Evolutionary conservation across 2,797 vertebrate genomes (phyloP).

Genomic region (Hirundo rustica): DNA sequence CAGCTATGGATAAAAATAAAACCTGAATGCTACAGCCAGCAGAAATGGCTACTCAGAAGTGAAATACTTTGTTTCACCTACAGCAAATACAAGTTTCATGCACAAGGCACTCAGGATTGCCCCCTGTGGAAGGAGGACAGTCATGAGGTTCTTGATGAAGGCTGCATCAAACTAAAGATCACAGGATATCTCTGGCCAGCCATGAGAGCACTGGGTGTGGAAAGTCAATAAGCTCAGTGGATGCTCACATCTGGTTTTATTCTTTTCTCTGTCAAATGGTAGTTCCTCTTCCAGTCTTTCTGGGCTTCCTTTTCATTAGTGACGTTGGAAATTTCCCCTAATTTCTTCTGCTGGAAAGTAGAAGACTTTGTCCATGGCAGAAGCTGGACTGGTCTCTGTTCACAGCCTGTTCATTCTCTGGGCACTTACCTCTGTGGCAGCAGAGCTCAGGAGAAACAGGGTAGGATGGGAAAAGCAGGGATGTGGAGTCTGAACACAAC

Average conservation of each 20-base stretch:
- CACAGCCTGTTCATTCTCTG: neutral
- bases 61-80: neutral
- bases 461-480: neutral
- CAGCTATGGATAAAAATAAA: conserved; percentile 12
- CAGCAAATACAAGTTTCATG: neutral
- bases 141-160: neutral
- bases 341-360: neutral
- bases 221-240: neutral
- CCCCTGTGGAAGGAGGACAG: neutral
- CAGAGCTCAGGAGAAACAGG: neutral
- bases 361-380: neutral
- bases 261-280: neutral
- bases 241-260: neutral
- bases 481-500: neutral
- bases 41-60: neutral
- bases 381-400: neutral
- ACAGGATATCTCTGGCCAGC: neutral
- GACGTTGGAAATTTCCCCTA: neutral
- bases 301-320: neutral
- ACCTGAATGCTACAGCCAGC: neutral
- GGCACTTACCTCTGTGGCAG: neutral
- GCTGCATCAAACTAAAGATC: neutral
- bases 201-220: neutral
- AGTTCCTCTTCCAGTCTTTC: neutral
- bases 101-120: neutral